Evolutionary conservation across 2,797 vertebrate species (phyloP), one percentile per base, ranked within the genome.

Genomic region (Acanthiza pusilla): DNA sequence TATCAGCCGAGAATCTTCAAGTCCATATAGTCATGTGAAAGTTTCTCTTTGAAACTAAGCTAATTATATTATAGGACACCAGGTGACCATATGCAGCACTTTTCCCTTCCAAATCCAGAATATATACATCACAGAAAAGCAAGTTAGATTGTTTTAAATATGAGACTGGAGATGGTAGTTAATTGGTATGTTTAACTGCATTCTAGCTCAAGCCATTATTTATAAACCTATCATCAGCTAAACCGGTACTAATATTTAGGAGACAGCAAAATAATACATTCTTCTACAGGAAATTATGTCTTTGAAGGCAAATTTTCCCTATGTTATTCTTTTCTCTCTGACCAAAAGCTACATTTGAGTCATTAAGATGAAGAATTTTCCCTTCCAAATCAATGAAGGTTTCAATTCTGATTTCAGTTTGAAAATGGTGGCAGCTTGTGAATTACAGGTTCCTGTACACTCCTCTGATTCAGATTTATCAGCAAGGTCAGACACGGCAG

Each of bases 401-500:
- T 83, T 67, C 40, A 66, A 26, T 93, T 60, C 67, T 76, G 50
- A 84, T 79, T 86, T 73, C 68, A 68, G 26, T 34, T 78, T 88
- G 66, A 48, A 42, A 81, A 79, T 25, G 25, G 16, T 38, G 70
- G 43, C 74, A 40, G 67, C 60, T 96, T 94, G 83, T 91, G 85
- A 86, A 79, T 80, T 89, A 45, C 57, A 85, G 43, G 47, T 25
- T 93, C 38, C 55, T 83, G 63, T 65, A 22, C 6, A 45, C 36
- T 93, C 91, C 13, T 73, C 47, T 83, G 57, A 74, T 38, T 85
- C 75, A 89, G 82, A 97, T 94, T 93, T 94, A 91, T 83, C 87
- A 78, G 47, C 74, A 94, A 91, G 89, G 93, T 97, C 94, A 97
- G 85, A 81, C 70, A 34, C 5, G 4, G 84, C 60, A 93, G 32